Conservation (phyloP, 2,888 invertebrate genomes). For the Acanthosoma haemorrhoidale region DNA sequence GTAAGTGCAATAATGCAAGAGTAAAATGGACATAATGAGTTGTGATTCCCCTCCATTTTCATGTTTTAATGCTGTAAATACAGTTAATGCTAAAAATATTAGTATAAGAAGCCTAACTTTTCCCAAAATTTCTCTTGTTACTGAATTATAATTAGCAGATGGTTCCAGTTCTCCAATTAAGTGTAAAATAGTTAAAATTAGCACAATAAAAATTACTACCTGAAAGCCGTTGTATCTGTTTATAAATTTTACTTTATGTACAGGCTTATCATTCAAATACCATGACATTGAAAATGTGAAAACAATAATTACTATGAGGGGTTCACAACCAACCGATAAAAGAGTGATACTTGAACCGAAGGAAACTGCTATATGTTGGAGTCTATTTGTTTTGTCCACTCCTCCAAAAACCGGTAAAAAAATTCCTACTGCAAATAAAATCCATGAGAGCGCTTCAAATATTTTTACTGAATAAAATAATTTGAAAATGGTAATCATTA, state of each 20-base stretch:
- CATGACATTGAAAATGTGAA: conserved; percentile 4
- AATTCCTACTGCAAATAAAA: not conserved
- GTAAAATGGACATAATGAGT: not conserved
- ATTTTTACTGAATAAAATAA: not conserved
- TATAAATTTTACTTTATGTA: not conserved
- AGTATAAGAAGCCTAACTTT: not conserved
- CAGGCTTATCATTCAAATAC: not conserved
- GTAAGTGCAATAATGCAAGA: not conserved
- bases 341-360: not conserved
- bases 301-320: not conserved
- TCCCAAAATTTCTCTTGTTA: not conserved
- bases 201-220: not conserved
- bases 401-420: conserved; percentile 4
- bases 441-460: not conserved
- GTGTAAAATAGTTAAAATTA: not conserved
- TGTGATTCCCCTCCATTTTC: conserved; percentile 17
- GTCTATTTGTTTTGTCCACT: not conserved
- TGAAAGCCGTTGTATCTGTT: not conserved
- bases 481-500: not conserved
- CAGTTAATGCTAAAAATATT: not conserved
- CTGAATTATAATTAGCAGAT: not conserved
- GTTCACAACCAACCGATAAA: conserved; percentile 4
- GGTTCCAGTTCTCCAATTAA: not conserved
- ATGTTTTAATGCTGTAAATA: not conserved
- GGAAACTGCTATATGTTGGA: conserved; percentile 13